These are phyloP conservation scores for Neostethus bicornis DNA, from an alignment of 2,797 vertebrate genomes.

Conservation along the genomic window DNA sequence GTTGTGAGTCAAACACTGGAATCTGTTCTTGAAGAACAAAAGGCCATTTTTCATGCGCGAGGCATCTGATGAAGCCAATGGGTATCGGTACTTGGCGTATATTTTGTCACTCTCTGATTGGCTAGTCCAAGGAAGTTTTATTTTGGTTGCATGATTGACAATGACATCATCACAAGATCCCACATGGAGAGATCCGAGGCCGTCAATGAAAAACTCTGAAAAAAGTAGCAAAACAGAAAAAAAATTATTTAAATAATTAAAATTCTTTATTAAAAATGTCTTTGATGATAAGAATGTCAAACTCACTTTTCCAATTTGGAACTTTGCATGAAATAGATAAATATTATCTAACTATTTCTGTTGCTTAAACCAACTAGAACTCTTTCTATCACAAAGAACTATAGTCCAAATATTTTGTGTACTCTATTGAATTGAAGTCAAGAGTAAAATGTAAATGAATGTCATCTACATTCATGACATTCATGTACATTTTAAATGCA, in stretches of 20 bases:
- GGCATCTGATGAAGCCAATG: conserved; percentile 78
- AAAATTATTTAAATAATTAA: neutral
- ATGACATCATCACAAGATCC: conserved; percentile 92
- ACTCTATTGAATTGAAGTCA: too few species aligned
- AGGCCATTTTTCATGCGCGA: conserved; percentile 82
- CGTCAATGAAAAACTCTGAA: conserved; percentile 88
- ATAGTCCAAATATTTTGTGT: too few species aligned
- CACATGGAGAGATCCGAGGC: conserved; percentile 89
- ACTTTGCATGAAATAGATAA: neutral
- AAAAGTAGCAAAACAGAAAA: neutral
- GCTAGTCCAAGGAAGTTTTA: conserved; percentile 88
- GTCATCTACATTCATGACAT: too few species aligned
- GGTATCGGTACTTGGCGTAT: conserved; percentile 89
- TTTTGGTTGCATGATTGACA: conserved; percentile 90
- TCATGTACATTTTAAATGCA: too few species aligned
- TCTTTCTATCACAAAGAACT: too few species aligned
- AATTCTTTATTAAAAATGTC: neutral
- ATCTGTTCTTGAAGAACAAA: conserved; percentile 92
- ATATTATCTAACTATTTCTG: too few species aligned
- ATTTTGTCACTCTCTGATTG: conserved; percentile 84
- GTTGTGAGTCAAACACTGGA: conserved; percentile 90
- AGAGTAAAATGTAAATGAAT: too few species aligned
- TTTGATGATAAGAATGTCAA: neutral
- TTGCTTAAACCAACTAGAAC: too few species aligned
- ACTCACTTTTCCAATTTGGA: neutral